Conservation (phyloP, 2,888 invertebrate species). For the Melanargia galathea region DNA sequence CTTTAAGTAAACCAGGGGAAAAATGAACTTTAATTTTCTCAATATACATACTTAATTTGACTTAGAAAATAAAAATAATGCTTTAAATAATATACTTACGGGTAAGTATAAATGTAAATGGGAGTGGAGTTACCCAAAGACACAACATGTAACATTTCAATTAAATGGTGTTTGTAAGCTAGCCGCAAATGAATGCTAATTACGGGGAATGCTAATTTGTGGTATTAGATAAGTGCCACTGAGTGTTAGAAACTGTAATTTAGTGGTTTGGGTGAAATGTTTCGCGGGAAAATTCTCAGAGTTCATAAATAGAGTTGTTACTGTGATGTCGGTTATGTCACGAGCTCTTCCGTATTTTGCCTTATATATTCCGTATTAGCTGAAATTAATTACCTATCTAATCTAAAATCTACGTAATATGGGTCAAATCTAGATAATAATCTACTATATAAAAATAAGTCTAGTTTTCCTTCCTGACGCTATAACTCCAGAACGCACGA, state of each 20-base stretch:
- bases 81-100: too few species aligned
- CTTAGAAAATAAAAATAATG: too few species aligned
- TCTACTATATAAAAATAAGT: too few species aligned
- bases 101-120: too few species aligned
- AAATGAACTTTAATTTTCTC: too few species aligned
- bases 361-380: not conserved
- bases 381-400: too few species aligned
- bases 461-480: too few species aligned
- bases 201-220: slow-evolving; percentile 37
- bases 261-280: slow-evolving; percentile 37
- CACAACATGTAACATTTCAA: slow-evolving; percentile 33
- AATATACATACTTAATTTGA: not conserved
- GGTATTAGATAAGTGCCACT: slow-evolving; percentile 39
- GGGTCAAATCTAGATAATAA: too few species aligned
- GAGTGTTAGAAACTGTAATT: slow-evolving; percentile 41
- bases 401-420: too few species aligned
- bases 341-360: not conserved
- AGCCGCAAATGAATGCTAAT: slow-evolving; percentile 36
- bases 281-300: slow-evolving; percentile 26
- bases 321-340: not conserved
- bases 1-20: not conserved
- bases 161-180: slow-evolving; percentile 33
- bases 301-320: not conserved
- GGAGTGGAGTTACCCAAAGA: too few species aligned
- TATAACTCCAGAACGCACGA: too few species aligned